Conservation (phyloP, 1,140 invertebrate species). For the Atta texana region DNA sequence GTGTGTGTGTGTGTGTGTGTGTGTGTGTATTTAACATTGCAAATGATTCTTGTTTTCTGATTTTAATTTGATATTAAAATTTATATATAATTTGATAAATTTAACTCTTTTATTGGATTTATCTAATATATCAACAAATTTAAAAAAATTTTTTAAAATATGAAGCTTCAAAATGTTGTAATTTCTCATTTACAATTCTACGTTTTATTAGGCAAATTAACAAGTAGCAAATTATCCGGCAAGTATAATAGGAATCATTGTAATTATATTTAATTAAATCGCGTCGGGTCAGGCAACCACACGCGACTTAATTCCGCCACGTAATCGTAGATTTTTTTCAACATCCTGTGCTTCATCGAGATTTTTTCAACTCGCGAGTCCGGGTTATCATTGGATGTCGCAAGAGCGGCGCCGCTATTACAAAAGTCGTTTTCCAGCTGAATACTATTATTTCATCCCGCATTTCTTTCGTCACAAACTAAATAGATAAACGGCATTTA, state of each 20-base stretch:
- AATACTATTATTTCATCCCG: slow-evolving; percentile 43
- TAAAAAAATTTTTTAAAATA: not conserved
- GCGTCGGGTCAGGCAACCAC: slow-evolving; percentile 48
- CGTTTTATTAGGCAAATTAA: not conserved
- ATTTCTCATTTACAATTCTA: not conserved
- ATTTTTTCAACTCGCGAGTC: slow-evolving; percentile 24
- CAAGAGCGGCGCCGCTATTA: slow-evolving; percentile 19
- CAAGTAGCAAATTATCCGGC: not conserved
- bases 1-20: no score
- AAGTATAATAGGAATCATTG: not conserved
- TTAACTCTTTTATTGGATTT: not conserved
- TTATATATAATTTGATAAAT: no score
- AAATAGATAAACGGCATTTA: not conserved
- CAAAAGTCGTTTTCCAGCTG: slow-evolving; percentile 17
- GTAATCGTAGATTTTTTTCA: slow-evolving; percentile 47
- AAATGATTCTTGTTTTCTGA: not conserved
- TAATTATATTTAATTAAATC: slow-evolving; percentile 54
- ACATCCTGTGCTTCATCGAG: not conserved
- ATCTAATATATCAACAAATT: no score
- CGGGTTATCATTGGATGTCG: slow-evolving; percentile 43
- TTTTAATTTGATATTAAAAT: not conserved
- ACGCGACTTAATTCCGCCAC: slow-evolving; percentile 42
- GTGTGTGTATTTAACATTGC: not conserved
- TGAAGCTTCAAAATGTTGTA: not conserved
- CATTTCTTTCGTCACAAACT: slow-evolving; percentile 8